Base-by-base conservation (phyloP, 2,888 invertebrate species). In the Endotricha flammealis region DNA sequence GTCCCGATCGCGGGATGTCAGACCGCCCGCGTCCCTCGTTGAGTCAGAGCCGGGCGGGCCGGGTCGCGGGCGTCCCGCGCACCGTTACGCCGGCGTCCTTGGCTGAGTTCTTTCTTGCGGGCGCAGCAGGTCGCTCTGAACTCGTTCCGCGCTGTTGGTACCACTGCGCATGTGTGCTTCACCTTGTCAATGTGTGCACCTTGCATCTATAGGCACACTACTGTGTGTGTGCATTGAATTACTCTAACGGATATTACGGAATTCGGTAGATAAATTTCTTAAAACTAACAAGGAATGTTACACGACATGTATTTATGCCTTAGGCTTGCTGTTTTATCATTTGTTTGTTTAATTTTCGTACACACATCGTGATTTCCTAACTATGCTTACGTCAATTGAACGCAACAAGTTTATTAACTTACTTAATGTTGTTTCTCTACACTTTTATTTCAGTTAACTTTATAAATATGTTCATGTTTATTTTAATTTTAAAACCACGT, bases 31-130 rank as follows among this genome's bases (percentile, higher is more conserved):
- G 43, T 7, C 32, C 36, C 38, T 39, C 30, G 32, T 27, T 27
- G 12, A 27, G 12, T 27, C 27, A 27, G 12, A 38, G 30, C 44
- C 42, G n/a, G 38, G 40, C 31, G 33, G 43, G 41, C 44, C 50
- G 49, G 42, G 48, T 22, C 56, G 56, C 54, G 53, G 57, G 44
- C 20, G 28, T 7, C 28, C 28, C 53, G 53, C 52, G 63, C 58
- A 78, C 85, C 85, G 85, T 86, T 86, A 86, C 77, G 68, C 67
- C 68, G 69, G 81, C 85, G 85, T 85, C 85, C 85, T 86, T 86
- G 85, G 85, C 85, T 86, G 85, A 85, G 83, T 85, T 85, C 81
- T 85, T 79, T 80, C 80, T 78, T 70, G 76, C 75, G 70, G 69
- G 69, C 75, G 73, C 79, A 77, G 79, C 82, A 82, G 81, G 77